phyloP scores from a whole-genome alignment of 1,140 invertebrate genomes.

The Temnothorax nylanderi region DNA sequence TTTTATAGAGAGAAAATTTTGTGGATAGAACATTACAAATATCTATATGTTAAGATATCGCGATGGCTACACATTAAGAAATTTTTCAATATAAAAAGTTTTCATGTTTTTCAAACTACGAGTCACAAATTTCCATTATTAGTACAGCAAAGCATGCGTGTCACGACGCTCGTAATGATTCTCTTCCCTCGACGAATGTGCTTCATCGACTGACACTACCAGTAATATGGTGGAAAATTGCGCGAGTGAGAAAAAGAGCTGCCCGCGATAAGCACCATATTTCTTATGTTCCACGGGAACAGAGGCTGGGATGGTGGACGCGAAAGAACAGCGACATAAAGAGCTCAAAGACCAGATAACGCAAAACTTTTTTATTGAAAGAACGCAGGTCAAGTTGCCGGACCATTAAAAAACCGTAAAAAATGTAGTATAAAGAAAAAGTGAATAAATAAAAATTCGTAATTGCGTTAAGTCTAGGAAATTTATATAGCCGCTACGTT shows the following conservation, averaged over 20 bases:
- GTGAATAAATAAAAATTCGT: not conserved
- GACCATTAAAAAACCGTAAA: not conserved
- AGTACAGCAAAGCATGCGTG: not conserved
- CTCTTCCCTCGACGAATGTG: conserved; percentile 9
- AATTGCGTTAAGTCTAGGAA: not conserved
- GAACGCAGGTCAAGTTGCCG: not conserved
- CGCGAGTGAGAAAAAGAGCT: conserved; percentile 14
- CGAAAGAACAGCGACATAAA: not conserved
- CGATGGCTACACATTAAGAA: too few species aligned
- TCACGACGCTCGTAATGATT: not conserved
- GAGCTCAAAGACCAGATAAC: conserved; percentile 14
- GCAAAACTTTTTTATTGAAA: conserved; percentile 30
- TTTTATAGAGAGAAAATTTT: not conserved
- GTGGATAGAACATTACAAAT: too few species aligned
- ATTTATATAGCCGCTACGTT: not conserved
- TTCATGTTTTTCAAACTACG: too few species aligned
- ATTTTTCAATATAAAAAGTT: too few species aligned
- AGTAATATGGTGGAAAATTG: conserved; percentile 44
- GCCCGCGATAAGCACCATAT: conserved; percentile 29
- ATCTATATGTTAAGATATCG: too few species aligned
- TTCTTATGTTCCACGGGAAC: not conserved
- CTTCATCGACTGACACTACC: conserved; percentile 21
- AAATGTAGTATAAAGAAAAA: not conserved
- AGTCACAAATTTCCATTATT: not conserved
- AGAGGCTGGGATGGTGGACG: not conserved